Evolutionary conservation across 2,797 vertebrate species (phyloP), one percentile per base, ranked within the genome.

Genomic region (Galagoides demidoff): DNA sequence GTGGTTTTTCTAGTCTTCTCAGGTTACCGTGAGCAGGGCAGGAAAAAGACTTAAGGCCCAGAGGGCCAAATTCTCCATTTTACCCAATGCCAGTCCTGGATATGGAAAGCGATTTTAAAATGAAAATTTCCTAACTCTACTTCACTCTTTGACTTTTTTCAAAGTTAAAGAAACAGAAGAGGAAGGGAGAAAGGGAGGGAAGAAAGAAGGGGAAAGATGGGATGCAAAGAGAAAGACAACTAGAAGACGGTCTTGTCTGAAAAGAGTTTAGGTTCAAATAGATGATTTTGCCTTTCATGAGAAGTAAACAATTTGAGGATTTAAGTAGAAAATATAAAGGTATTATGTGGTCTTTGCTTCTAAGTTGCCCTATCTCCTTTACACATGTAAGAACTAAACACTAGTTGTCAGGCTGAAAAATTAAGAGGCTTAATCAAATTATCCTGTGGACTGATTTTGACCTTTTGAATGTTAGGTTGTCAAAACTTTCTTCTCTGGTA

Each of bases 401-500:
- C 78, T 93, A 89, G 85, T 78, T 87, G 71, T 81, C 90, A 92
- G 90, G 57, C 70, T 91, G 89, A 96, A 94, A 94, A 97, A 97
- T 74, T 94, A 63, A 96, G 85, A 89, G 85, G 96, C 95, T 96
- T 95, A 98, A 95, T 95, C 92, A 92, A 94, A 97, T 97, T 95
- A 97, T 97, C 96, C 93, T 1, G 5, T 90, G 97, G 95, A 97
- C 91, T 97, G 89, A 95, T 97, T 96, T 61, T 97, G 97, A 97
- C 95, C 96, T 98, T 98, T 97, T 83, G 84, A 96, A 90, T 90
- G 85, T 94, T 90, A 96, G 96, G 90, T 95, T 96, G 95, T 97
- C 97, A 98, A 97, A 98, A 97, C 91, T 96, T 97, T 97, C 94
- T 96, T 49, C 92, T 97, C 96, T 96, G 23, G 57, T 82, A 91